These are phyloP conservation scores for Boloria selene DNA, from an alignment of 2,888 invertebrate species.

Conservation along the genomic window DNA sequence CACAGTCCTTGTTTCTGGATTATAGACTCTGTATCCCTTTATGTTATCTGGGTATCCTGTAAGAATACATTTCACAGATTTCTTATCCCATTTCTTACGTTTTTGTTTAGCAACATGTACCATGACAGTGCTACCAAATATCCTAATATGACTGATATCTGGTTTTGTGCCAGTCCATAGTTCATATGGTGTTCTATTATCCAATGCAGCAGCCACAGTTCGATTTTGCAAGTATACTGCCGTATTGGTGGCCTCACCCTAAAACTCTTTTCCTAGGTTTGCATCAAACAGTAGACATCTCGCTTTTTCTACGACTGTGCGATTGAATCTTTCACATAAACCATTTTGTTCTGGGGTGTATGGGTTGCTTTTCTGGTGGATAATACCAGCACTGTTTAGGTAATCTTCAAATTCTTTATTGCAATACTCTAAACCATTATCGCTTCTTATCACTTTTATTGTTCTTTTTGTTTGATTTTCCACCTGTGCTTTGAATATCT, in stretches of 20 bases:
- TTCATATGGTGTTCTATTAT: conserved; percentile 16
- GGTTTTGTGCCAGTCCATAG: conserved; percentile 23
- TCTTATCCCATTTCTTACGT: conserved; percentile 42
- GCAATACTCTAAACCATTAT: conserved; percentile 13
- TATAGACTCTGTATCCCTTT: conserved; percentile 39
- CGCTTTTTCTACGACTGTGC: conserved; percentile 39
- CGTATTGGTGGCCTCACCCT: conserved; percentile 23
- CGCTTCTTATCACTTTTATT: conserved; percentile 22
- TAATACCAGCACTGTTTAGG: no score
- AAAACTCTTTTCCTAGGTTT: conserved; percentile 17
- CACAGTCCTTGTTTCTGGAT: conserved; percentile 27
- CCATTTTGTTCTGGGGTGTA: conserved; percentile 37
- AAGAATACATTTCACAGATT: conserved; percentile 39
- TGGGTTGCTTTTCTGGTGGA: no score
- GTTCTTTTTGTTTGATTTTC: conserved; percentile 22
- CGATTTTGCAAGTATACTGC: conserved; percentile 30
- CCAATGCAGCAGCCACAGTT: conserved; percentile 9
- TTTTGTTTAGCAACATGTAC: conserved; percentile 40
- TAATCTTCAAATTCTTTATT: conserved; percentile 5
- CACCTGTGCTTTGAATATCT: neutral
- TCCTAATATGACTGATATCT: conserved; percentile 36
- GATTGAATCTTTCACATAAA: conserved; percentile 39
- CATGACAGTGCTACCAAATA: conserved; percentile 38
- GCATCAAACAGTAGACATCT: conserved; percentile 32
- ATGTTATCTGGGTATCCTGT: conserved; percentile 42